A percentile compares a stretch with the other conserved stretches of the same genome.
Evolutionary conservation across 1,140 invertebrate genomes (phyloP).

Genomic region (Heliothis virescens): DNA sequence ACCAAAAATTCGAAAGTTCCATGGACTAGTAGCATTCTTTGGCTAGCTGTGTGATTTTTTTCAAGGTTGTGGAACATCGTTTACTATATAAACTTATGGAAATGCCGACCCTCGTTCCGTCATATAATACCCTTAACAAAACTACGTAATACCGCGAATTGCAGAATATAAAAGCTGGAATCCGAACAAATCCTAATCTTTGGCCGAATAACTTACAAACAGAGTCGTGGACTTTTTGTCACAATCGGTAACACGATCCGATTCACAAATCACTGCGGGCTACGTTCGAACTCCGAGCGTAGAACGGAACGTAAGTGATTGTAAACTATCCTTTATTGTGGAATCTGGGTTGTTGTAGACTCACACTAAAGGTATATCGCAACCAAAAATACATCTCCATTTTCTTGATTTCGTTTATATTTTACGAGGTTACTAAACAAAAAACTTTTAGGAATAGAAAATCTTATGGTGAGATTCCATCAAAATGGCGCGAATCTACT

Average conservation of each 20-base stretch:
- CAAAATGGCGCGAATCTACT: too few species aligned
- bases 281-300: background rate
- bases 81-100: too few species aligned
- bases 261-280: slow-evolving; percentile 26
- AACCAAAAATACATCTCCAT: background rate
- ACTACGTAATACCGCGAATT: background rate
- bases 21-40: too few species aligned
- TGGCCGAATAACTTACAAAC: background rate
- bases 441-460: too few species aligned
- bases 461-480: too few species aligned
- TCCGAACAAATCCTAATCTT: background rate
- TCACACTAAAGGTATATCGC: background rate
- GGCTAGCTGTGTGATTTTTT: too few species aligned
- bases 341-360: slow-evolving; percentile 4
- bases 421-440: background rate
- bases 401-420: background rate
- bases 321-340: slow-evolving; percentile 1
- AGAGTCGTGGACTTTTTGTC: slow-evolving; percentile 8
- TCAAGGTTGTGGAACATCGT: too few species aligned
- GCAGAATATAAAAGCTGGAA: background rate
- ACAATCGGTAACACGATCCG: background rate
- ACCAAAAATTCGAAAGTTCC: too few species aligned
- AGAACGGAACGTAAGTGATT: slow-evolving; percentile 9
- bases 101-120: too few species aligned
- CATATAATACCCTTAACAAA: too few species aligned